Percentiles rank a stretch among this genome's conserved stretches.
These are phyloP conservation scores for Neocrepidodera transversa DNA, from an alignment of 2,888 invertebrate species.

Conservation along the genomic window DNA sequence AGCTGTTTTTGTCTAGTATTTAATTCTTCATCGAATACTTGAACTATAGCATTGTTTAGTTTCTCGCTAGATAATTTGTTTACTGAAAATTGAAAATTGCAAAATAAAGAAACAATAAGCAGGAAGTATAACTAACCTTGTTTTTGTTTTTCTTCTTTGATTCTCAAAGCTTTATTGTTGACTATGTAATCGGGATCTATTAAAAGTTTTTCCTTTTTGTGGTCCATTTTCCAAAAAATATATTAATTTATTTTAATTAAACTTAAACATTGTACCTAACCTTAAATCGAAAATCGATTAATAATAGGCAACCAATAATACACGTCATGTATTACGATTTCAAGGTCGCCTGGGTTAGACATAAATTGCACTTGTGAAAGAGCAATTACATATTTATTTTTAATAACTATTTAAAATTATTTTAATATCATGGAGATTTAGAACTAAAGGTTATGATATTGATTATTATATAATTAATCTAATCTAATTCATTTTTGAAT, in stretches of 20 bases:
- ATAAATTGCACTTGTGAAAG: too few relatives aligned
- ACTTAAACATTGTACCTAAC: constrained; percentile 19
- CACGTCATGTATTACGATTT: too few relatives aligned
- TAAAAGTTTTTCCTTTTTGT: constrained; percentile 33
- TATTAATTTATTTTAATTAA: constrained; percentile 12
- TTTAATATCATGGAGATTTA: too few relatives aligned
- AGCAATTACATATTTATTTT: too few relatives aligned
- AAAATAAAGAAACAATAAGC: background rate
- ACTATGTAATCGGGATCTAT: constrained; percentile 54
- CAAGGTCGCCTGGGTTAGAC: too few relatives aligned
- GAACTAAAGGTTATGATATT: too few relatives aligned
- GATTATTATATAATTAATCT: too few relatives aligned
- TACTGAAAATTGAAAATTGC: constrained; percentile 49
- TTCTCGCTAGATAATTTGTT: constrained; percentile 65
- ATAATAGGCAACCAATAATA: constrained; percentile 14
- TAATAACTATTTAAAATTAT: too few relatives aligned
- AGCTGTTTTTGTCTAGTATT: constrained; percentile 74
- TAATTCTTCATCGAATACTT: constrained; percentile 77
- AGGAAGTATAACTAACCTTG: constrained; percentile 45
- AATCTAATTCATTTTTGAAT: too few relatives aligned
- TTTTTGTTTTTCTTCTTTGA: constrained; percentile 48
- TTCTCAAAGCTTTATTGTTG: constrained; percentile 49
- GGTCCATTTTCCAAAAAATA: constrained; percentile 28
- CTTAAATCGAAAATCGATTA: constrained; percentile 25
- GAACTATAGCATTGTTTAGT: constrained; percentile 70